These are phyloP conservation scores for Elachura formosa DNA, from an alignment of 2,113 vertebrate genomes.

Conservation along the genomic window DNA sequence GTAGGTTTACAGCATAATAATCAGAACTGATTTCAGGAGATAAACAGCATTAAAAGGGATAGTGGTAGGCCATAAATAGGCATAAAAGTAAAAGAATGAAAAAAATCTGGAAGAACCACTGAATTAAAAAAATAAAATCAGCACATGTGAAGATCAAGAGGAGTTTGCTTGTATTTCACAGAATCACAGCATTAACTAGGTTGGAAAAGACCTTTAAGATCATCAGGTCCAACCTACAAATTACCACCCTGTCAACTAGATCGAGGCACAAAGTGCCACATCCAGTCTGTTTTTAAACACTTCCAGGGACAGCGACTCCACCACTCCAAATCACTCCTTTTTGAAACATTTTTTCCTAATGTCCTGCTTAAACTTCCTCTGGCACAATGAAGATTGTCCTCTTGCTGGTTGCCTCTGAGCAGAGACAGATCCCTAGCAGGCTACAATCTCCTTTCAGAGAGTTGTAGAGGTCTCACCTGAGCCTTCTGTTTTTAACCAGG, in stretches of 20 bases:
- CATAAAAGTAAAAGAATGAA: not conserved
- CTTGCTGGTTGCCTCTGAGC: not conserved
- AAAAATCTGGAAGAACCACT: not conserved
- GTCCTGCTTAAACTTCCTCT: not conserved
- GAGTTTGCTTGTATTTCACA: not conserved
- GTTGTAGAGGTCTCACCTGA: not conserved
- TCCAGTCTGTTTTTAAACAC: not conserved
- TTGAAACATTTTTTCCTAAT: not conserved
- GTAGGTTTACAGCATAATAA: not conserved
- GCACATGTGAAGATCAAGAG: not conserved
- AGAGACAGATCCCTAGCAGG: not conserved
- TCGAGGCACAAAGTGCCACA: not conserved
- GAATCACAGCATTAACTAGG: not conserved
- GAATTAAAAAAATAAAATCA: not conserved
- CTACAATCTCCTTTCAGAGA: not conserved
- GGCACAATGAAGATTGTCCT: not conserved
- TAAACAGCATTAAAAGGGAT: not conserved
- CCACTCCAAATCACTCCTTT: not conserved
- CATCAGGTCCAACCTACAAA: not conserved
- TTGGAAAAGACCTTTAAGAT: not conserved
- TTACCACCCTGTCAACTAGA: not conserved
- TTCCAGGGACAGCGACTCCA: not conserved
- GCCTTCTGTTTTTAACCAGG: not conserved
- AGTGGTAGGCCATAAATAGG: not conserved
- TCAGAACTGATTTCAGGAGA: not conserved